Conservation (phyloP, 2,797 vertebrate genomes). For the Macroramphosus scolopax region DNA sequence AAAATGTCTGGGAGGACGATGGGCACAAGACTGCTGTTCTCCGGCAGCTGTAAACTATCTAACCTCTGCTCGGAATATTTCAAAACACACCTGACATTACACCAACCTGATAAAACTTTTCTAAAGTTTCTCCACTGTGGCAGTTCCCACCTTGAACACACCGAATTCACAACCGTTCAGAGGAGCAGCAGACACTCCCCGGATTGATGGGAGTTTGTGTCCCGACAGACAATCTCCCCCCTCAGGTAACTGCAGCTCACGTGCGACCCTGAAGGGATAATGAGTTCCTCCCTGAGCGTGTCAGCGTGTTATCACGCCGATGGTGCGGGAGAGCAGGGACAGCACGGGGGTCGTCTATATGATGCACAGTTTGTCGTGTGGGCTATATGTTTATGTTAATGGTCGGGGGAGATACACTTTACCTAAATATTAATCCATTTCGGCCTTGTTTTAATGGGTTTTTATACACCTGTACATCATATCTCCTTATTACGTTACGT, state of each 20-base stretch:
- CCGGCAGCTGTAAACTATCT: too few relatives aligned
- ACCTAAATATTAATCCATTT: neutral
- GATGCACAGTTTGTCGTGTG: slow-evolving; percentile 19
- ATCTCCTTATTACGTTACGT: too few relatives aligned
- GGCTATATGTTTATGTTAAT: slow-evolving; percentile 6
- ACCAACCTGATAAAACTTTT: neutral
- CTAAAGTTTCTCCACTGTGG: too few relatives aligned
- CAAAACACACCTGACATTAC: too few relatives aligned
- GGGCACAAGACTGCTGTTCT: too few relatives aligned
- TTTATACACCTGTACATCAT: neutral
- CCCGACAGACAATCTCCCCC: slow-evolving; percentile 37
- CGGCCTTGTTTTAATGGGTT: neutral
- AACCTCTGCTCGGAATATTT: too few relatives aligned
- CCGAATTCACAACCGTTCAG: neutral
- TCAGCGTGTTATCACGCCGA: slow-evolving; percentile 26
- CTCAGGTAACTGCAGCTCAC: slow-evolving; percentile 37
- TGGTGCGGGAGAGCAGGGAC: slow-evolving; percentile 18
- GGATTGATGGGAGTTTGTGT: slow-evolving; percentile 28
- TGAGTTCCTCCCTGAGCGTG: slow-evolving; percentile 17
- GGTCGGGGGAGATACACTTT: neutral
- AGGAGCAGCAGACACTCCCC: neutral
- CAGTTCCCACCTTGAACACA: too few relatives aligned
- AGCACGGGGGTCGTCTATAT: slow-evolving; percentile 51
- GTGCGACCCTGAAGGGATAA: slow-evolving; percentile 10
- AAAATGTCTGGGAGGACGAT: too few relatives aligned